Percentiles rank a stretch among this genome's conserved stretches.
Conservation (phyloP, 2,113 vertebrate genomes). For the Uria lomvia region DNA sequence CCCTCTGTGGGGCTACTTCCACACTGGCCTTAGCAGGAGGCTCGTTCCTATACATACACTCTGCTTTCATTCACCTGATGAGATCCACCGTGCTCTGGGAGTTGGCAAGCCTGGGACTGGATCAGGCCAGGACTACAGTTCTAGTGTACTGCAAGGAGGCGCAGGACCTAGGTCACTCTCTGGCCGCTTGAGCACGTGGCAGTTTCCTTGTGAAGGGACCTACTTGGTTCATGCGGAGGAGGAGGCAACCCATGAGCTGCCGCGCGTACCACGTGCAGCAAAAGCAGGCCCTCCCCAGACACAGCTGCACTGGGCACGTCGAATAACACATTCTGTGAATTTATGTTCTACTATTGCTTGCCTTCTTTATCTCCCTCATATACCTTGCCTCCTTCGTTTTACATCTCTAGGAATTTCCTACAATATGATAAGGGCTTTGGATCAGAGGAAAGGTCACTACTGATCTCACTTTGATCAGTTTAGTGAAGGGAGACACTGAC, state of each 20-base stretch:
- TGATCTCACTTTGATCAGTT: slow-evolving; percentile 20
- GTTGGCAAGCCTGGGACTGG: not conserved
- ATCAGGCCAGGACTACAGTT: accelerated
- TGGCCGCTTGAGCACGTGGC: not conserved
- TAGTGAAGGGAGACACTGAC: not conserved
- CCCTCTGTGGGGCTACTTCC: not conserved
- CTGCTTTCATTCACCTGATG: not conserved
- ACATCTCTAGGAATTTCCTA: not conserved
- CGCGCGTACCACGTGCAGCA: accelerated
- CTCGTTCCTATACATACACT: accelerated
- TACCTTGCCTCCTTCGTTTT: not conserved
- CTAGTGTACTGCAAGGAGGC: accelerated
- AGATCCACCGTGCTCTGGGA: not conserved
- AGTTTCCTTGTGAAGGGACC: too few species aligned
- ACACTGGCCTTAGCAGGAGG: not conserved
- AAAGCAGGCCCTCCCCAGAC: not conserved
- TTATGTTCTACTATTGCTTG: not conserved
- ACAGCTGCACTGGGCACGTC: accelerated
- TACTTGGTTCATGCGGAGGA: accelerated
- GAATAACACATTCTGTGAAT: not conserved
- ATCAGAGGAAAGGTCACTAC: not conserved
- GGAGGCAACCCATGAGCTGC: accelerated
- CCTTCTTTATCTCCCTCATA: not conserved
- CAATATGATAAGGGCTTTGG: not conserved
- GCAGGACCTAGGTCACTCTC: not conserved